A percentile compares a stretch with the other conserved stretches of the same genome.
Conservation (phyloP, 2,888 invertebrate species). For the Encarsia formosa region DNA sequence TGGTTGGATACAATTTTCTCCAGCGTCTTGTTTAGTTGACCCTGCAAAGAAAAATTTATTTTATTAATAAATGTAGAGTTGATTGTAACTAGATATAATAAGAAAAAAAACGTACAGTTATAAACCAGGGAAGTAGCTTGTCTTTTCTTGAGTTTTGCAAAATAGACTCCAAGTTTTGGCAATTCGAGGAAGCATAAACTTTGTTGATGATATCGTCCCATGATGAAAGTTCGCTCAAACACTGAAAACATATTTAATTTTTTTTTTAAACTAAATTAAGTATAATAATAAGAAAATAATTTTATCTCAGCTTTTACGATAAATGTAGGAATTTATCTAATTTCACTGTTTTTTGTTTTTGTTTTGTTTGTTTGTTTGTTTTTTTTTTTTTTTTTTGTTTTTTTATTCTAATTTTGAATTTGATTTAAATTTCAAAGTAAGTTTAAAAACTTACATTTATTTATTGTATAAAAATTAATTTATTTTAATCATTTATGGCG, state of each 20-base stretch:
- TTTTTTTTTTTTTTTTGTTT: no score
- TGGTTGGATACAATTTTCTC: constrained; percentile 25
- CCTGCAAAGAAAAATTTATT: constrained; percentile 22
- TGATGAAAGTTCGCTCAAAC: constrained; percentile 57
- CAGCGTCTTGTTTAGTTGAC: constrained; percentile 55
- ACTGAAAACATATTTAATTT: constrained; percentile 42
- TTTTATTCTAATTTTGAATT: background rate
- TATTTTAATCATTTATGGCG: no score
- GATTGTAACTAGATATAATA: background rate
- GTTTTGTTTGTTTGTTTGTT: no score
- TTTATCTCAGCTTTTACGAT: background rate
- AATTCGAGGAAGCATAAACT: constrained; percentile 45
- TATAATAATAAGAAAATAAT: background rate
- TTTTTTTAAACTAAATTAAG: background rate
- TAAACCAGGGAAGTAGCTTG: constrained; percentile 57
- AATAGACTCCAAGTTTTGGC: constrained; percentile 47
- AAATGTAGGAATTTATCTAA: background rate
- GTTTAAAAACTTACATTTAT: background rate
- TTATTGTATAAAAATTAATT: background rate
- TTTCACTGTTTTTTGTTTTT: no score
- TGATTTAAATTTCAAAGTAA: background rate
- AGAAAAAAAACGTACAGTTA: constrained; percentile 39
- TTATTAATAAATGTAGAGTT: background rate
- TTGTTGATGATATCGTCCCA: constrained; percentile 57
- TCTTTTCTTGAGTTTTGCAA: constrained; percentile 53